These are phyloP conservation scores for Pseudomyrmex cubaensis DNA, from an alignment of 1,140 invertebrate species.

Conservation along the genomic window DNA sequence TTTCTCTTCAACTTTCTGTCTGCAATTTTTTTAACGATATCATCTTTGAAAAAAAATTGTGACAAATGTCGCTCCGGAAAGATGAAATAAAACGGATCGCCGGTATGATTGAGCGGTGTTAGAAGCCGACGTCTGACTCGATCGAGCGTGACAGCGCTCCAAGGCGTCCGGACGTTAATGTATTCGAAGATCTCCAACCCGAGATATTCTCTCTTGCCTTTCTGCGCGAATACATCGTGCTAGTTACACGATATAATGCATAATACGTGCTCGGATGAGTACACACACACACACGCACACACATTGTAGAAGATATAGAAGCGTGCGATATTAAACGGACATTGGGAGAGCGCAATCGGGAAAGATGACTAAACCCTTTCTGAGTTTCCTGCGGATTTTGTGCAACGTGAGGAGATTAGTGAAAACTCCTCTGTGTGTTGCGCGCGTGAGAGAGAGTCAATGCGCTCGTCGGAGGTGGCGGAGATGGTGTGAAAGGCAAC, in stretches of 20 bases:
- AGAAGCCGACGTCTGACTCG: constrained; percentile 1
- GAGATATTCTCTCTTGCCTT: constrained; percentile 44
- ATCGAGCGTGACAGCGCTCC: constrained; percentile 55
- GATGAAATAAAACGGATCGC: constrained; percentile 18
- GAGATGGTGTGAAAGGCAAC: constrained; percentile 51
- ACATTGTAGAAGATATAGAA: background rate
- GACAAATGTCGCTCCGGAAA: background rate
- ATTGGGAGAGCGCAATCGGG: background rate
- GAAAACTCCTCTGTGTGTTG: constrained; percentile 5
- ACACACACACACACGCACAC: too few species aligned
- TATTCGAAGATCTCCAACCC: constrained; percentile 51
- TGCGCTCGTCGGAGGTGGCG: constrained; percentile 31
- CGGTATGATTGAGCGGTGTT: constrained; percentile 34
- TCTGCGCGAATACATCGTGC: constrained; percentile 38
- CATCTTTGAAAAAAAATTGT: background rate
- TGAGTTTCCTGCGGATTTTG: constrained; percentile 13
- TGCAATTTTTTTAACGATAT: too few species aligned
- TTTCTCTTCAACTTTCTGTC: too few species aligned
- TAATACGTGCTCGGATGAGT: background rate
- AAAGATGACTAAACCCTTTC: constrained; percentile 16
- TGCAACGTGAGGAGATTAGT: background rate
- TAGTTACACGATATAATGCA: constrained; percentile 47
- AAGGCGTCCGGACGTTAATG: constrained; percentile 62
- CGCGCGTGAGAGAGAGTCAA: background rate
- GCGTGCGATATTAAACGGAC: constrained; percentile 58